Conservation (phyloP, 2,113 vertebrate genomes). For the Alligator sinensis region DNA sequence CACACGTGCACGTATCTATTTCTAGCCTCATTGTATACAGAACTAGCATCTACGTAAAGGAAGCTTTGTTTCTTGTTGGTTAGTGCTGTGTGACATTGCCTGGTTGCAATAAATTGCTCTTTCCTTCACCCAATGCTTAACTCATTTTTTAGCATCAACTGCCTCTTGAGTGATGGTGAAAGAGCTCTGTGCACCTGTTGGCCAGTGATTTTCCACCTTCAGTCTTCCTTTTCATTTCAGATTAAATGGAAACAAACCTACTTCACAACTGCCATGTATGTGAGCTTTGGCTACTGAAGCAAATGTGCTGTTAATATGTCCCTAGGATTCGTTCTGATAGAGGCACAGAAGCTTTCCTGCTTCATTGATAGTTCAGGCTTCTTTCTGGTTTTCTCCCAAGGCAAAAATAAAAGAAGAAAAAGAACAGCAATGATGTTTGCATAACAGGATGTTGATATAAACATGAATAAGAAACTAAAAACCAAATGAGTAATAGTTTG, state of each 20-base stretch:
- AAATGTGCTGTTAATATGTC: neutral
- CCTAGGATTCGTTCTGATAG: neutral
- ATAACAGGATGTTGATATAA: neutral
- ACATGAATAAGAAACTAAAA: neutral
- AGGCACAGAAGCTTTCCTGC: neutral
- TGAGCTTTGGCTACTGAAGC: neutral
- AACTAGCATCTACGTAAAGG: neutral
- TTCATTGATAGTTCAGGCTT: neutral
- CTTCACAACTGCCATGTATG: neutral
- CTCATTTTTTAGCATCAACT: neutral
- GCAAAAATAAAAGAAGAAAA: neutral
- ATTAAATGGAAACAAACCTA: neutral
- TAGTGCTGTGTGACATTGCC: too few species aligned
- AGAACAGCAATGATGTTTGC: neutral
- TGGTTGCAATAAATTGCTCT: neutral
- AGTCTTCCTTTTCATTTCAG: neutral
- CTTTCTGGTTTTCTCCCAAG: neutral
- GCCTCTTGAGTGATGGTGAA: neutral
- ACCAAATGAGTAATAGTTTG: neutral
- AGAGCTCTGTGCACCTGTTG: neutral
- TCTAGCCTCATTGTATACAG: neutral
- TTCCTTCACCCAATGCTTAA: neutral
- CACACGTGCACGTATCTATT: neutral
- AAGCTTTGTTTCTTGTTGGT: neutral
- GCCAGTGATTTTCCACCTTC: neutral